Evolutionary conservation across 2,888 invertebrate genomes (phyloP).

Genomic region (Pristionchus maxplancki): DNA sequence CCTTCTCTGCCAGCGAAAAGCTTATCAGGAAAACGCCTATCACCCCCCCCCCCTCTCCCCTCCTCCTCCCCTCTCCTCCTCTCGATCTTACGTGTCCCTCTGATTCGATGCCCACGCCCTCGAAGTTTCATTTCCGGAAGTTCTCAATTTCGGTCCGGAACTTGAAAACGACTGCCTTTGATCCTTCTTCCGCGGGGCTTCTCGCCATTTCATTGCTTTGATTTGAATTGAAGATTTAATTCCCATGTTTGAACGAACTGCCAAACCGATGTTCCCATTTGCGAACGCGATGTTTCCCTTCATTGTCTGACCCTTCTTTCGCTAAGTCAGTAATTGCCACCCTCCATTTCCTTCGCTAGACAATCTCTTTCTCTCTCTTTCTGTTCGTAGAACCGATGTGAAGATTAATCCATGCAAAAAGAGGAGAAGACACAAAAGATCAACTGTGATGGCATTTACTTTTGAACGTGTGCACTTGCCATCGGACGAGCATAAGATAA

Average conservation of each 20-base stretch:
- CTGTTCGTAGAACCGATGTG: not conserved
- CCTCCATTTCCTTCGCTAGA: not conserved
- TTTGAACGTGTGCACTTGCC: too few species aligned
- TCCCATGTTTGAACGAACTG: not conserved
- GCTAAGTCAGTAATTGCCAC: slow-evolving; percentile 6
- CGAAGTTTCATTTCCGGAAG: slow-evolving; percentile 12
- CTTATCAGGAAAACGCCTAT: slow-evolving; percentile 40
- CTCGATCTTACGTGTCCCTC: slow-evolving; percentile 23
- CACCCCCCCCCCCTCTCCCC: not conserved
- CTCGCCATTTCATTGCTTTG: not conserved
- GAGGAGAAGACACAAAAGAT: not conserved
- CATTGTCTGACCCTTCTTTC: not conserved
- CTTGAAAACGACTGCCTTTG: not conserved
- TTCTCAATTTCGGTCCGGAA: not conserved
- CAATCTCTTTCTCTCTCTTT: too few species aligned
- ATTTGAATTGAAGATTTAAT: not conserved
- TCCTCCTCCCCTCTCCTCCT: not conserved
- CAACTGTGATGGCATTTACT: not conserved
- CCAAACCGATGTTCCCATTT: not conserved
- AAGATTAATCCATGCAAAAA: not conserved
- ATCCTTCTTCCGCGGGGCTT: not conserved
- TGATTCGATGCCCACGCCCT: slow-evolving; percentile 13
- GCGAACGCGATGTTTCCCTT: not conserved
- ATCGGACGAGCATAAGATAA: too few species aligned
- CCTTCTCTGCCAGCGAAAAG: not conserved